Evolutionary conservation across 2,113 vertebrate species (phyloP), one percentile per base, ranked within the genome.

Genomic region (Himantopus leucocephalus): DNA sequence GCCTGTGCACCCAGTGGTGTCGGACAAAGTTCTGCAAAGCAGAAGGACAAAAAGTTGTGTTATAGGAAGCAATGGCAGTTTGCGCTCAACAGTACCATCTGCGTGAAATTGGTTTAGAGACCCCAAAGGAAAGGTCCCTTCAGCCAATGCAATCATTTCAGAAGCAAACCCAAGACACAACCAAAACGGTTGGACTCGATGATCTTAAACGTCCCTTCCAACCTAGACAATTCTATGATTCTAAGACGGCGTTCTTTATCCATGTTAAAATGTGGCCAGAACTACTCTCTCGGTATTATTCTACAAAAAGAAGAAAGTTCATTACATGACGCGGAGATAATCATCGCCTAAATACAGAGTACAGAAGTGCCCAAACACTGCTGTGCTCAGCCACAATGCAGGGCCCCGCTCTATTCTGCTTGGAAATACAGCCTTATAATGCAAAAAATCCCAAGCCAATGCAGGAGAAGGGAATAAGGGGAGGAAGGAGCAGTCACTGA

Each of bases 1-100:
- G 97, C 55, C 99, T 98, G 97, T 99, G 99, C 45, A 99, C 99
- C 99, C 99, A 99, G 97, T 99, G 99, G 90, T 99, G 99, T 93
- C 99, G 98, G 90, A 99, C 98, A 71, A 98, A 98, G 92, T 99
- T 99, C 99, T 99, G 98, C 93, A 97, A 94, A 81, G 12, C 10
- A 94, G 27, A 81, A 94, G 24, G 48, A 92, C 29, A 73, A 84
- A 88, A 66, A 48, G 6, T 14, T 3, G 2, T 3, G 7, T 39
- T 58, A 29, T 0, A 78, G 52, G 34, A 72, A 87, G 26, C 26
- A 45, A 6, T 10, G 22, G 11, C 18, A 88, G 32, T 12, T 48
- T 74, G 24, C 12, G 7, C 16, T 89, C 41, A 35, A 2, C 2
- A 5, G 29, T 64, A 60, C 5, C 29, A 52, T 39, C n/a, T 58